phyloP scores from a whole-genome alignment of 2,888 invertebrate species.

The Arrhopalites spinosus region DNA sequence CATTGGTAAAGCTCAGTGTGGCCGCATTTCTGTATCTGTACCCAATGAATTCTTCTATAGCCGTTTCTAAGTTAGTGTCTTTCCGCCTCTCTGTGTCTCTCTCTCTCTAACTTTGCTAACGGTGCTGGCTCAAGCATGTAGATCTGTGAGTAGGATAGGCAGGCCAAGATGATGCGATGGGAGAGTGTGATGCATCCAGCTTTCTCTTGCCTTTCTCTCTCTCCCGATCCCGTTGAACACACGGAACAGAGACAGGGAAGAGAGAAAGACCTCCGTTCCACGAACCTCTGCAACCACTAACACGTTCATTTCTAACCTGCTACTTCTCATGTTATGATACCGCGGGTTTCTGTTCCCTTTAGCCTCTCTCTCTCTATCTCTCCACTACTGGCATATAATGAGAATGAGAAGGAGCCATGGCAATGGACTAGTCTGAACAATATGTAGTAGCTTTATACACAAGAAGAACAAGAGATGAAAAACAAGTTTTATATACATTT shows the following conservation, averaged over 20 bases:
- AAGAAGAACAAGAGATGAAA: too few species aligned
- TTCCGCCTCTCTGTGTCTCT: not conserved
- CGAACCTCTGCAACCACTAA: not conserved
- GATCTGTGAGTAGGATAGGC: slow-evolving; percentile 16
- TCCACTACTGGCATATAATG: too few species aligned
- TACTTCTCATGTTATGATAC: not conserved
- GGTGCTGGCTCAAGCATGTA: slow-evolving; percentile 2
- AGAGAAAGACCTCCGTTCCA: too few species aligned
- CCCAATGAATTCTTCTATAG: not conserved
- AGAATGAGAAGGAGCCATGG: too few species aligned
- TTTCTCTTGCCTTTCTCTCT: not conserved
- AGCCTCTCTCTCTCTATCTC: too few species aligned
- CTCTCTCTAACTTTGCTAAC: slow-evolving; percentile 1
- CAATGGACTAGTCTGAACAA: too few species aligned
- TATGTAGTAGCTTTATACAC: too few species aligned
- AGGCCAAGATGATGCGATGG: not conserved
- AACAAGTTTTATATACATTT: too few species aligned
- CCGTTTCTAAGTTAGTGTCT: too few species aligned
- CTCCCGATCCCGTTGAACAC: not conserved
- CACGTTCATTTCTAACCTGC: slow-evolving; percentile 2
- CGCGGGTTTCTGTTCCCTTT: not conserved
- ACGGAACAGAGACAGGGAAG: too few species aligned
- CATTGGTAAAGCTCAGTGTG: too few species aligned
- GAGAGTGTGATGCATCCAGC: not conserved
- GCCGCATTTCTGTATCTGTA: not conserved